Evolutionary conservation across 1,140 invertebrate genomes (phyloP), one percentile per base, ranked within the genome.

Genomic region (Geopemphigus sp.): DNA sequence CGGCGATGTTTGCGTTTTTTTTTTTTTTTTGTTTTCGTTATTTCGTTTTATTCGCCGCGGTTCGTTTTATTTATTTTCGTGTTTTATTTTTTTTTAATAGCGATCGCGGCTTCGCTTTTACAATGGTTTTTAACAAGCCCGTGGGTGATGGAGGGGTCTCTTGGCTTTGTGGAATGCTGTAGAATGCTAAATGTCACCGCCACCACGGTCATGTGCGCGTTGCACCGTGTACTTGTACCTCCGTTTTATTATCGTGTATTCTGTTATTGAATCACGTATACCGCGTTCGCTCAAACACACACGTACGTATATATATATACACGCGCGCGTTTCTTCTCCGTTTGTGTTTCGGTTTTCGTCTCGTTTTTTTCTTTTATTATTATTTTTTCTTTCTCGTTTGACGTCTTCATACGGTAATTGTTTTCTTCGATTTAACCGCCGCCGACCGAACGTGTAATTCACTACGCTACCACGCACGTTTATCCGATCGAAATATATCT

Each of bases 121-220:
- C 73, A 76, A 76, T 76, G 73, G 73, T 22, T 45, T 59, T 61
- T 76, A 78, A 63, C 74, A 78, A 61, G 57, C 56, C 11, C 3
- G 14, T 63, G 74, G 74, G 74, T 50, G 73, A 76, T 39, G 29
- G 26, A 74, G 54, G 24, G n/a, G 5, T 57, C 56, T n/a, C 29
- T 14, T 8, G n/a, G 29, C 29, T 17, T 57, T n/a, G 73, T 59
- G 74, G 74, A 78, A 78, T 78, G 74, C 45, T 32, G 74, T 78
- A 76, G 74, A 78, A 78, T 78, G 74, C 56, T 63, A 78, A 78
- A 59, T 39, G 56, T 17, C 56, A 32, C 39, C 54, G n/a, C 56
- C 29, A 54, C 63, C 32, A 66, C 66, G 66, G 66, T 70, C 47
- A 53, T 53, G 47, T n/a, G 32, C 47, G 50, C 29, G 47, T 19